Conservation (phyloP, 2,797 vertebrate genomes). For the Pseudocheirus occidentalis region DNA sequence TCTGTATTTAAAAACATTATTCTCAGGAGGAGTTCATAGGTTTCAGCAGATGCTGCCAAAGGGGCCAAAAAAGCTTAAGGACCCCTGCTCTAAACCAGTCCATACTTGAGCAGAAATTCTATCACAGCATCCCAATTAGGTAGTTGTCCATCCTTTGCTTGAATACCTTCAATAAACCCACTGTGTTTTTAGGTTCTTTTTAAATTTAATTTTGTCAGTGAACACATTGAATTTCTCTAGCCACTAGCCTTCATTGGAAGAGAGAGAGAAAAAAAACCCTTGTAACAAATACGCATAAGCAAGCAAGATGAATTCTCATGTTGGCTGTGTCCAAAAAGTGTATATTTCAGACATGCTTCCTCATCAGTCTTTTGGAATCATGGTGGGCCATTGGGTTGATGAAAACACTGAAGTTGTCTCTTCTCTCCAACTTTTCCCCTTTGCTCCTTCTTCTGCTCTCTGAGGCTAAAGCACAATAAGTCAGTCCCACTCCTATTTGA, state of each 20-base stretch:
- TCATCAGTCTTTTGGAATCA: neutral
- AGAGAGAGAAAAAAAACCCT: neutral
- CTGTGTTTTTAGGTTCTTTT: neutral
- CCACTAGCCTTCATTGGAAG: neutral
- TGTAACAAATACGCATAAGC: neutral
- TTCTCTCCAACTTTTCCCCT: neutral
- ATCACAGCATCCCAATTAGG: neutral
- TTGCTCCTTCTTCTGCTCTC: neutral
- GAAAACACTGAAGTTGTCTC: neutral
- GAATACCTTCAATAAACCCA: neutral
- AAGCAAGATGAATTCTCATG: neutral
- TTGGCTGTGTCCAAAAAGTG: neutral
- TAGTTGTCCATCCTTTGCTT: neutral
- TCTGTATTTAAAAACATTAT: neutral
- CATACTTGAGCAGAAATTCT: neutral
- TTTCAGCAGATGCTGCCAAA: neutral
- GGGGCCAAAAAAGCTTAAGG: neutral
- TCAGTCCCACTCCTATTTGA: neutral
- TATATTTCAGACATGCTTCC: neutral
- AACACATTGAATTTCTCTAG: neutral
- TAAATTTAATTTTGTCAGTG: neutral
- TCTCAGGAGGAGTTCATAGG: neutral
- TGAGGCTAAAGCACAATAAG: neutral
- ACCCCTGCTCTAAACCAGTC: neutral
- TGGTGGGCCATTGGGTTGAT: neutral